phyloP scores from a whole-genome alignment of 2,888 invertebrate genomes.

The Synergus itoensis region DNA sequence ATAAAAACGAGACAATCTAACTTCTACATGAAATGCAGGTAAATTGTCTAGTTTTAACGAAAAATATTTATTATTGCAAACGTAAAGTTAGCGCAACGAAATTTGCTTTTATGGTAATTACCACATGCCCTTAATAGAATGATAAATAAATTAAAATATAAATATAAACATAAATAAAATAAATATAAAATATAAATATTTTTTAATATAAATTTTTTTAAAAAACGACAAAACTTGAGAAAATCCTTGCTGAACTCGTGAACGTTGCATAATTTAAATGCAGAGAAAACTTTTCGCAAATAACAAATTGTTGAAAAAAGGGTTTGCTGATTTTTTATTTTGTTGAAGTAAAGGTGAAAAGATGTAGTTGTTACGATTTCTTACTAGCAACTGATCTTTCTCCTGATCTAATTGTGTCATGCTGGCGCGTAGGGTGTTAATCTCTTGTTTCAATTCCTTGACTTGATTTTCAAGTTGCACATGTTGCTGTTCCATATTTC shows the following conservation, averaged over 20 bases:
- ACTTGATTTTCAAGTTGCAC: constrained; percentile 82
- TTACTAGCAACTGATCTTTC: constrained; percentile 84
- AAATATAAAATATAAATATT: no score
- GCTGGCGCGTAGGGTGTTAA: constrained; percentile 82
- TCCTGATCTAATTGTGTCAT: constrained; percentile 85
- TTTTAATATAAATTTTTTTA: no score
- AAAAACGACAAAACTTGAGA: not conserved
- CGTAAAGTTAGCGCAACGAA: no score
- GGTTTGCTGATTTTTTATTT: not conserved
- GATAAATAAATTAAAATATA: no score
- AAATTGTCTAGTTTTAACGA: no score
- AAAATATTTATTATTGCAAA: no score
- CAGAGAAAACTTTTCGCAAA: not conserved
- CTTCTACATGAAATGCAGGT: no score
- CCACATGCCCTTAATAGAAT: no score
- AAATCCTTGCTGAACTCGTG: not conserved
- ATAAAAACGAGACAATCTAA: not conserved
- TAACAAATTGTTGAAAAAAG: not conserved
- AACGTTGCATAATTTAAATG: not conserved
- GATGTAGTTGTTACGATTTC: constrained; percentile 44
- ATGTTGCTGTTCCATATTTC: constrained; percentile 81
- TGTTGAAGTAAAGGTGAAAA: constrained; percentile 35
- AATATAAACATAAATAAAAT: no score
- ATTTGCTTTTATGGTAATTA: no score
- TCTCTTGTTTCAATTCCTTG: constrained; percentile 82